Conservation (phyloP, 37 sponge, comb jelly and placozoan genomes). For the Bolinopsis microptera region DNA sequence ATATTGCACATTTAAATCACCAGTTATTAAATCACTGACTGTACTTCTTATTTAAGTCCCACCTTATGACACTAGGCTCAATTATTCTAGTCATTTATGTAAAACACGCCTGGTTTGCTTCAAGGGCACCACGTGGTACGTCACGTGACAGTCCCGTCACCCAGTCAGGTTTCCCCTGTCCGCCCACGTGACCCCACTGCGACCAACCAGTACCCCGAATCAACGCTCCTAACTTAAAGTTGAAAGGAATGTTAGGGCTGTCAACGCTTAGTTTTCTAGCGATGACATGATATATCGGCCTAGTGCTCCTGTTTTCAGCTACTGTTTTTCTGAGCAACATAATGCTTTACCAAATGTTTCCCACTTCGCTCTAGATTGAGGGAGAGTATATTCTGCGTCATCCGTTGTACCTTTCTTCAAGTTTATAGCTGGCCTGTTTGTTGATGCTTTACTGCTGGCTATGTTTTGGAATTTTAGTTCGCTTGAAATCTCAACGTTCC, state of each 20-base stretch:
- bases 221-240: slow-evolving; percentile 29
- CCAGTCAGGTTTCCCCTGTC: not conserved
- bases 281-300: not conserved
- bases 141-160: not conserved
- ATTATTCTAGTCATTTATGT: not conserved
- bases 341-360: not conserved
- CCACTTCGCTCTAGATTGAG: not conserved
- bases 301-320: not conserved
- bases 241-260: slow-evolving; percentile 53
- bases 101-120: not conserved
- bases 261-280: slow-evolving; percentile 6
- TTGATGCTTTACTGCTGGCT: too few species aligned
- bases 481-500: not conserved
- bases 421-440: not conserved
- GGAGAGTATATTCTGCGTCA: not conserved
- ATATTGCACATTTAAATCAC: too few species aligned
- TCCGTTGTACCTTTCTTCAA: not conserved
- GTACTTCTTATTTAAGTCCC: not conserved
- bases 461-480: not conserved
- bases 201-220: not conserved
- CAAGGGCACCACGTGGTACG: not conserved
- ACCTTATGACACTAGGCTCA: not conserved
- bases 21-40: not conserved
- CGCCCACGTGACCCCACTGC: not conserved
- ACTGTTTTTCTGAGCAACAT: not conserved